A percentile compares a stretch with the other conserved stretches of the same genome.
Conservation (phyloP, 2,797 vertebrate genomes). For the Cottoperca gobio region DNA sequence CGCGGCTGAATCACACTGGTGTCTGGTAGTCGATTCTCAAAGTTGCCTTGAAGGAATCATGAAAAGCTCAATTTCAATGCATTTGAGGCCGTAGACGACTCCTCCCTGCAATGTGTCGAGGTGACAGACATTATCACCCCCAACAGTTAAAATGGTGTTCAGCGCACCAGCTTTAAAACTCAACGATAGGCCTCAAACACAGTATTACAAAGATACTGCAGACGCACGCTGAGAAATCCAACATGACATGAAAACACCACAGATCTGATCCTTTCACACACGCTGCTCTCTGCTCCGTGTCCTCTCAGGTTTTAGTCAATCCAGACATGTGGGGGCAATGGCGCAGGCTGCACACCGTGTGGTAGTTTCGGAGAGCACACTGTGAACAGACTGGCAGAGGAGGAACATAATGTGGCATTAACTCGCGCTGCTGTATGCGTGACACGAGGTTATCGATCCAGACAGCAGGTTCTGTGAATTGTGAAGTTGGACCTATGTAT, state of each 20-base stretch:
- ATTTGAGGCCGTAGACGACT: too few species aligned
- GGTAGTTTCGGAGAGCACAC: neutral
- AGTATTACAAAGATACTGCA: neutral
- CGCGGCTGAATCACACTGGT: neutral
- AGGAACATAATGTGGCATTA: neutral
- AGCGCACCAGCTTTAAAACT: neutral
- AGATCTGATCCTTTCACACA: neutral
- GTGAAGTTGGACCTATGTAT: constrained; percentile 13
- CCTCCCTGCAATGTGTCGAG: neutral
- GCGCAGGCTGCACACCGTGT: constrained; percentile 12
- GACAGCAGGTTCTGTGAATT: constrained; percentile 20
- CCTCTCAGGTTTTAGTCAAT: constrained; percentile 1
- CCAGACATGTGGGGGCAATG: constrained; percentile 28
- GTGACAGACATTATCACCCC: neutral
- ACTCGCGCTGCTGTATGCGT: constrained; percentile 17
- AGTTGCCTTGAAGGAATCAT: constrained; percentile 17
- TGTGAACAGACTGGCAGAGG: neutral
- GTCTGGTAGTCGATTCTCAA: neutral
- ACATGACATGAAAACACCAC: neutral
- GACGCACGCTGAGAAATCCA: neutral
- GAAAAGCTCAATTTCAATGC: too few species aligned
- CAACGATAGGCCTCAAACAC: neutral
- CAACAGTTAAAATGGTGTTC: neutral
- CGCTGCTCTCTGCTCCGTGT: neutral
- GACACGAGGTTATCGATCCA: constrained; percentile 13